Evolutionary conservation across 2,888 invertebrate species (phyloP), one percentile per base, ranked within the genome.

Genomic region (Boloria selene): DNA sequence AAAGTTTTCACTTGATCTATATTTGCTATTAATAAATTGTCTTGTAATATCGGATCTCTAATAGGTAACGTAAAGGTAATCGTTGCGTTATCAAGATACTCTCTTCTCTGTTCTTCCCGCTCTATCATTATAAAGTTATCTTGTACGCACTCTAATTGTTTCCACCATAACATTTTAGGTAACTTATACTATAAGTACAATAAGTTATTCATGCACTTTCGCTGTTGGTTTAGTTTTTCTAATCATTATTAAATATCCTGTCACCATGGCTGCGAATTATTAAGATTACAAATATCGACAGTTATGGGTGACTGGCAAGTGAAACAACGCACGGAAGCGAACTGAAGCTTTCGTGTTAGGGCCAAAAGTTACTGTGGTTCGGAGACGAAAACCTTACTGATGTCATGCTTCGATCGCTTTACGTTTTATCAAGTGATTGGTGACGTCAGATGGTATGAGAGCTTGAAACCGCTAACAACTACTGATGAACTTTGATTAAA

Each of bases 1-100:
- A 95, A 89, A 66, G 94, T 92, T 83, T 93, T 94, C 49, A 95
- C 95, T 83, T 90, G 93, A 73, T 93, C 88, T 80, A 90, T 73
- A 78, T 88, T 88, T 45, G 89, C 83, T 77, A 90, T 81, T 70
- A 90, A 80, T 61, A 89, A 78, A 79, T 88, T 86, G 71, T 90
- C 88, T 76, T 87, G 85, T 68, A 89, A 76, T 67, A 88, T 81
- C 55, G 87, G 87, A 72, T 88, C 84, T 74, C 86, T 86, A 22
- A 81, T 79, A 16, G 89, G 89, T 31, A 89, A 78, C 17, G 85
- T 78, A 13, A 92, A 73, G 26, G 88, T 89, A 61, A 91, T 77
- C 47, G 90, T 86, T 2, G 89, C 81, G 68, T 86, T 85, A 51
- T 87, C 84, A 67, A 81, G 78, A 73, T 84, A 88, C 61, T 86